A percentile compares a stretch with the other conserved stretches of the same genome.
phyloP scores from a whole-genome alignment of 2,888 invertebrate species.

The Adelphocoris suturalis region DNA sequence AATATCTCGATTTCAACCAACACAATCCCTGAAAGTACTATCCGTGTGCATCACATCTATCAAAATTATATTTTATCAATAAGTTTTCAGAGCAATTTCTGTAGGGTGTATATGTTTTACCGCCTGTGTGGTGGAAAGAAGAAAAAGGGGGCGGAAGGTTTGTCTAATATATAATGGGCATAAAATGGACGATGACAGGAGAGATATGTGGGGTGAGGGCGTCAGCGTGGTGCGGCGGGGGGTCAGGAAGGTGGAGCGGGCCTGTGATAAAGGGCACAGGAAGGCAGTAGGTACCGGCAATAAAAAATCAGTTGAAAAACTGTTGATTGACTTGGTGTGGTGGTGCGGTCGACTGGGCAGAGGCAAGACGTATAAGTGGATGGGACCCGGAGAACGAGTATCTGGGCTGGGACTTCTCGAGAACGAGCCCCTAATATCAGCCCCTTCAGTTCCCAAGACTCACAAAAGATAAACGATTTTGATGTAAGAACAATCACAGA shows the following conservation, averaged over 20 bases:
- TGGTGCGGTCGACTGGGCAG: slow-evolving; percentile 59
- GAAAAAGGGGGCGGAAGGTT: slow-evolving; percentile 41
- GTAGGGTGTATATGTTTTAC: background rate
- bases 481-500: no score
- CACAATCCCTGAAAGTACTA: no score
- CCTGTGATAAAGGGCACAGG: slow-evolving; percentile 35
- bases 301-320: slow-evolving; percentile 66
- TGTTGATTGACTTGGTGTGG: slow-evolving; percentile 54
- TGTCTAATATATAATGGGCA: slow-evolving; percentile 63
- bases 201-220: slow-evolving; percentile 3
- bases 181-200: slow-evolving; percentile 64
- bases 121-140: background rate
- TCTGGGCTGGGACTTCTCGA: background rate
- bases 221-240: background rate
- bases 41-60: no score
- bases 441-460: background rate
- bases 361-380: slow-evolving; percentile 26
- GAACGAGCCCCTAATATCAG: slow-evolving; percentile 2
- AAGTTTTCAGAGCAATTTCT: background rate
- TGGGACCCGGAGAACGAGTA: background rate
- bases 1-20: no score
- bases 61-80: background rate
- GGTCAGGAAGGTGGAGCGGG: slow-evolving; percentile 28
- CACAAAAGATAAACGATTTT: no score
- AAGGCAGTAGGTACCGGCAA: slow-evolving; percentile 1